Evolutionary conservation across 2,797 vertebrate species (phyloP).

Genomic region (Haliaeetus albicilla): DNA sequence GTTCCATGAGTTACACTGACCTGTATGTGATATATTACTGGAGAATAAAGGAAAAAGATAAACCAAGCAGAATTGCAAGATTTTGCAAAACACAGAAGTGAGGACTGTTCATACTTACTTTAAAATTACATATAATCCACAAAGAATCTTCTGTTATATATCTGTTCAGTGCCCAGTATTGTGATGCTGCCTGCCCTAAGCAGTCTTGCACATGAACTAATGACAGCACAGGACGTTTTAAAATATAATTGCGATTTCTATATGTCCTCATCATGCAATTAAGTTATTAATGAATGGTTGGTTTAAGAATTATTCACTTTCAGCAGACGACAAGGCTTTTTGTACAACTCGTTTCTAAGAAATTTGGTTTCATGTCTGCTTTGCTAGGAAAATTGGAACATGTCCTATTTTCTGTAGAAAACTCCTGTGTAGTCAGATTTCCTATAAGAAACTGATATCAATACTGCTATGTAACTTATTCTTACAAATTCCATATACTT

Average conservation of each 20-base stretch:
- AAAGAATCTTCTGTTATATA: background rate
- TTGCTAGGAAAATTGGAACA: background rate
- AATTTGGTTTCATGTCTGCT: background rate
- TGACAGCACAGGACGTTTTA: background rate
- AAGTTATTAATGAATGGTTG: background rate
- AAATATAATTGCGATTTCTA: background rate
- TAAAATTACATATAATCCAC: accelerated
- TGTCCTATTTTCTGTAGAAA: background rate
- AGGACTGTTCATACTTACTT: background rate
- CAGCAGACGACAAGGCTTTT: background rate
- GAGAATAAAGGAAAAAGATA: background rate
- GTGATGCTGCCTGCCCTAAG: background rate
- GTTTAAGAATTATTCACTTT: background rate
- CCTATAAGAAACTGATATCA: background rate
- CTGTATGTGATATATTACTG: background rate
- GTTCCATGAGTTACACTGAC: background rate
- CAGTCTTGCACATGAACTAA: background rate
- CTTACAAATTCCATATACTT: background rate
- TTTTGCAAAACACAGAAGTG: background rate
- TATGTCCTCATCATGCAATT: background rate
- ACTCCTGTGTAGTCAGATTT: background rate
- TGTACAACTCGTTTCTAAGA: background rate
- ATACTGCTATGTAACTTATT: background rate
- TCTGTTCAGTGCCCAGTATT: background rate
- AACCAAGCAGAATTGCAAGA: background rate